Evolutionary conservation across 2,797 vertebrate species (phyloP).

Genomic region (Chanos chanos): DNA sequence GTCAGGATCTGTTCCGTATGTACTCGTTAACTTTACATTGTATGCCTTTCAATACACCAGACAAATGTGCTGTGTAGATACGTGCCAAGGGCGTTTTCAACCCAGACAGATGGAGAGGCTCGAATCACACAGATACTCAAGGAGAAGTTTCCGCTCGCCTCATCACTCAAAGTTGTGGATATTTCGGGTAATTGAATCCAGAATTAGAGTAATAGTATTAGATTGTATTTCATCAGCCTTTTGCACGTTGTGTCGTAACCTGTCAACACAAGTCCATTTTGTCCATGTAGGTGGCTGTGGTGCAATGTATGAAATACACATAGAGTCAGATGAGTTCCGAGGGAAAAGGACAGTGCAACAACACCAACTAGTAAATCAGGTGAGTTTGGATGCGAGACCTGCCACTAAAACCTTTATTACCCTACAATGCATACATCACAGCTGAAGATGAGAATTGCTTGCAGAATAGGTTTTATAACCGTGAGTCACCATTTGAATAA

Average conservation of each 20-base stretch:
- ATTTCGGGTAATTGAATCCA: constrained; percentile 76
- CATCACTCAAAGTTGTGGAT: constrained; percentile 82
- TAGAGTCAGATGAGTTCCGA: constrained; percentile 90
- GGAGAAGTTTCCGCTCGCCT: constrained; percentile 81
- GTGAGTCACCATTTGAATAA: too few relatives aligned
- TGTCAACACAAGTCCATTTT: background rate
- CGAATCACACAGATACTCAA: constrained; percentile 72
- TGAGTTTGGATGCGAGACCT: too few relatives aligned
- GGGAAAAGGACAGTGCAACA: constrained; percentile 89
- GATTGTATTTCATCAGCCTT: background rate
- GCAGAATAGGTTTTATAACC: too few relatives aligned
- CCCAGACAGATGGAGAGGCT: constrained; percentile 76
- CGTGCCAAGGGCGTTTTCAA: constrained; percentile 61
- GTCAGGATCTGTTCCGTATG: too few relatives aligned
- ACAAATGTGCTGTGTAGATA: constrained; percentile 24
- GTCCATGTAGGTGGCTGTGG: constrained; percentile 84
- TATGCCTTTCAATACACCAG: too few relatives aligned
- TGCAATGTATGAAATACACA: constrained; percentile 94
- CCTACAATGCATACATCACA: too few relatives aligned
- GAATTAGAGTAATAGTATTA: background rate
- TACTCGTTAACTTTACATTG: too few relatives aligned
- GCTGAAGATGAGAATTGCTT: too few relatives aligned
- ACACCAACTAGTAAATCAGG: constrained; percentile 92
- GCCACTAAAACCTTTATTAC: too few relatives aligned
- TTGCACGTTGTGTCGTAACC: background rate